phyloP scores from a whole-genome alignment of 1,140 invertebrate genomes.

The Chironomus striatipennis region DNA sequence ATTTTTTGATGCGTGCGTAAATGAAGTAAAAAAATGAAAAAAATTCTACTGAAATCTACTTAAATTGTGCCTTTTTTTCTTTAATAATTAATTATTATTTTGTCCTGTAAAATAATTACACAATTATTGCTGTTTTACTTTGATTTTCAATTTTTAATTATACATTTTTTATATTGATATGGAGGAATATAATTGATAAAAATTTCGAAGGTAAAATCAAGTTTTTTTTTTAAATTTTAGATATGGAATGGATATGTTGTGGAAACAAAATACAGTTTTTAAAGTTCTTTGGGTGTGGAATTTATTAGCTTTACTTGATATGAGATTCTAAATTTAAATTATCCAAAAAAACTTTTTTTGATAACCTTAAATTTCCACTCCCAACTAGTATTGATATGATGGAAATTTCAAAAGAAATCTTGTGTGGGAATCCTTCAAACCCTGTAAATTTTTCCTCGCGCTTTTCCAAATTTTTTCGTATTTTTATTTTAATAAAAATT shows the following conservation, averaged over 20 bases:
- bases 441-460: too few relatives aligned
- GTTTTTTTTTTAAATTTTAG: not conserved
- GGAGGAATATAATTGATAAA: not conserved
- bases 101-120: conserved; percentile 8
- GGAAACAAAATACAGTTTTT: not conserved
- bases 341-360: too few relatives aligned
- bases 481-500: not conserved
- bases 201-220: not conserved
- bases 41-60: not conserved
- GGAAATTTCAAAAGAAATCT: too few relatives aligned
- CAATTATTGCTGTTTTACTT: not conserved
- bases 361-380: too few relatives aligned
- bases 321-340: too few relatives aligned
- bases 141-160: not conserved
- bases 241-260: not conserved
- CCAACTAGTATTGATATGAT: too few relatives aligned
- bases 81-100: not conserved
- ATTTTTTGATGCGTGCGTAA: not conserved
- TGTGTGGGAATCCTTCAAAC: too few relatives aligned
- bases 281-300: too few relatives aligned
- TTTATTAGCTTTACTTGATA: too few relatives aligned
- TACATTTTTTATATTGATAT: not conserved
- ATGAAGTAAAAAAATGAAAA: not conserved
- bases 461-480: not conserved
- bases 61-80: conserved; percentile 1